These are phyloP conservation scores for Catamblyrhynchus diadema DNA, from an alignment of 2,797 vertebrate genomes.

Conservation along the genomic window DNA sequence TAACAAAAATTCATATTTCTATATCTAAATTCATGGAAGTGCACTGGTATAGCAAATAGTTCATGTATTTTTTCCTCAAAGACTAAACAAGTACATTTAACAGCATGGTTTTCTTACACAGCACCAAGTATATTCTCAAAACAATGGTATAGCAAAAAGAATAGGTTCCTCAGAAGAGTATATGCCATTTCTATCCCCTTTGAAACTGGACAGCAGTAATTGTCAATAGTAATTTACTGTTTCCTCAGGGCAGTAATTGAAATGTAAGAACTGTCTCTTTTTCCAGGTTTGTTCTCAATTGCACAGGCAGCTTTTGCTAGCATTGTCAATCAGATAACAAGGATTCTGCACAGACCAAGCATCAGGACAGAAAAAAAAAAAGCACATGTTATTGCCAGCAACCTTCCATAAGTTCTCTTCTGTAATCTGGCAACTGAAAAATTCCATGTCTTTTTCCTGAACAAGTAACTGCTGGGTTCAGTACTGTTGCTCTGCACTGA, in stretches of 20 bases:
- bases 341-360: constrained; percentile 10
- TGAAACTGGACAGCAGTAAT: constrained; percentile 6
- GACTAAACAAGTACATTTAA: neutral
- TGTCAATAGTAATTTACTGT: constrained; percentile 28
- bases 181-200: neutral
- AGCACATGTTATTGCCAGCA: neutral
- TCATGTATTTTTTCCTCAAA: neutral
- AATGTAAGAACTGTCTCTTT: constrained; percentile 7
- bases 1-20: neutral
- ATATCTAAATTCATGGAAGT: neutral
- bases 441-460: neutral
- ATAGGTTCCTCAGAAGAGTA: neutral
- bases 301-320: neutral
- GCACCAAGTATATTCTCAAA: neutral
- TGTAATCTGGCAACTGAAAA: constrained; percentile 24
- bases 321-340: constrained; percentile 10
- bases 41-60: neutral
- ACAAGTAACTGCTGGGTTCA: neutral
- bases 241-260: constrained; percentile 26
- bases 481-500: neutral
- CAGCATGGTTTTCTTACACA: neutral
- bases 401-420: neutral
- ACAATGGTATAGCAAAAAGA: neutral
- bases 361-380: neutral
- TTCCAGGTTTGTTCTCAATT: neutral